Evolutionary conservation across 2,797 vertebrate genomes (phyloP), one percentile per base, ranked within the genome.

Genomic region (Okamejei kenojei): DNA sequence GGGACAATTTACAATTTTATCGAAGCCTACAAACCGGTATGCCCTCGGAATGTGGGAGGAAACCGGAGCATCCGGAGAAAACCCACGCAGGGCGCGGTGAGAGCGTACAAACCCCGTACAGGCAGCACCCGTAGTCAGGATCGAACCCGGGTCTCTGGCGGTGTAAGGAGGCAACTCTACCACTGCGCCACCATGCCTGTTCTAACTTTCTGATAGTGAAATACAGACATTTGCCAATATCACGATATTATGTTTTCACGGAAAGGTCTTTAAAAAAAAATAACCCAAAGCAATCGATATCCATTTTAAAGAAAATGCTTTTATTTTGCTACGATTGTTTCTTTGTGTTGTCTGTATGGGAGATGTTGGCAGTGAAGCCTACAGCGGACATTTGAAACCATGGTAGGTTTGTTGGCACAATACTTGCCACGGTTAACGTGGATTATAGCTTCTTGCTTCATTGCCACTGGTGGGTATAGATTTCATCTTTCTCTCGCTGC

Each of bases 341-440:
- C 63, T 88, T 88, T 88, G 15, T 65, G 84, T 21, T 4, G 61
- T 68, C n/a, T 68, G 63, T 35, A 68, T 88, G 17, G 7, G 84
- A 88, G 61, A 68, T 88, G 15, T 68, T 68, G 80, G 84, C 84
- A 88, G 61, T 65, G 68, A 21, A 65, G 84, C 63, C 63, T 68
- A 2, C n/a, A 68, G 84, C 84, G 5, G 84, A 88, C 17, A 88
- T 32, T 68, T 88, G 84, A 88, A 32, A 68, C 84, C 61, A 88
- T 9, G 35, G 7, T 35, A 38, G 35, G 32, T 21, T 54, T 74
- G 73, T 68, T 74, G 90, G 68, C 35, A 5, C 1, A 17, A 29
- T 54, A 35, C 90, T 35, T 58, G 81, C 15, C 17, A 19, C 63
- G 21, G 21, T 74, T 45, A 91, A 68, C 21, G 6, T 21, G 61